These are phyloP conservation scores for Genyomyrus donnyi DNA, from an alignment of 2,113 vertebrate species.

Conservation along the genomic window DNA sequence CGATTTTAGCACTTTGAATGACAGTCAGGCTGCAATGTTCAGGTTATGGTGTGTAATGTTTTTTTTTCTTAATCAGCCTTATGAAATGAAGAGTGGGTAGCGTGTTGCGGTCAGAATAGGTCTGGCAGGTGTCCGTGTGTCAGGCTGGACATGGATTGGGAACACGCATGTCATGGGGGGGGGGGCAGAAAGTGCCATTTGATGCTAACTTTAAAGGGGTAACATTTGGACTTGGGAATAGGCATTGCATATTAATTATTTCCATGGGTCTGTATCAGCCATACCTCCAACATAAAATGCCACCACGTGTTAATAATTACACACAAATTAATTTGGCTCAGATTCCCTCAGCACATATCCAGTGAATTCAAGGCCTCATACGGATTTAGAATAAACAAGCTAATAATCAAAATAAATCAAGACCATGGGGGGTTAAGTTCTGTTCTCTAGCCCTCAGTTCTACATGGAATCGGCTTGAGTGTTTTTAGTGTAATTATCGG, in stretches of 20 bases:
- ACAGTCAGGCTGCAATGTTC: not conserved
- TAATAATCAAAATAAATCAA: slow-evolving; percentile 29
- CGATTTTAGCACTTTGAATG: not conserved
- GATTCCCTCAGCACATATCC: slow-evolving; percentile 21
- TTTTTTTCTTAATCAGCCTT: not conserved
- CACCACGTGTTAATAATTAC: slow-evolving; percentile 36
- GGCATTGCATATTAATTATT: slow-evolving; percentile 24
- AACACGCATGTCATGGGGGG: not conserved
- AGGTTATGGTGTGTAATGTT: not conserved
- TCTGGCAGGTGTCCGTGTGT: not conserved
- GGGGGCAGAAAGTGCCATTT: slow-evolving; percentile 25
- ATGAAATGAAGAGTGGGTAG: not conserved
- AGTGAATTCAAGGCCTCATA: slow-evolving; percentile 10
- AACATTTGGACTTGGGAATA: not conserved
- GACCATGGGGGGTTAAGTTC: slow-evolving; percentile 2
- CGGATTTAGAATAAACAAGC: slow-evolving; percentile 36
- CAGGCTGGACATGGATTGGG: not conserved
- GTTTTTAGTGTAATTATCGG: not conserved
- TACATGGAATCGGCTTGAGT: not conserved
- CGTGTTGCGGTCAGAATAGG: not conserved
- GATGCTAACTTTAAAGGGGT: slow-evolving; percentile 24
- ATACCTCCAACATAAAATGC: slow-evolving; percentile 2
- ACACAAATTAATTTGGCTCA: slow-evolving; percentile 32
- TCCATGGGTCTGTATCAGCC: slow-evolving; percentile 14
- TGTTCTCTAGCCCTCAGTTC: not conserved